Base-by-base conservation (phyloP, 2,888 invertebrate genomes). In the Noctua pronuba region DNA sequence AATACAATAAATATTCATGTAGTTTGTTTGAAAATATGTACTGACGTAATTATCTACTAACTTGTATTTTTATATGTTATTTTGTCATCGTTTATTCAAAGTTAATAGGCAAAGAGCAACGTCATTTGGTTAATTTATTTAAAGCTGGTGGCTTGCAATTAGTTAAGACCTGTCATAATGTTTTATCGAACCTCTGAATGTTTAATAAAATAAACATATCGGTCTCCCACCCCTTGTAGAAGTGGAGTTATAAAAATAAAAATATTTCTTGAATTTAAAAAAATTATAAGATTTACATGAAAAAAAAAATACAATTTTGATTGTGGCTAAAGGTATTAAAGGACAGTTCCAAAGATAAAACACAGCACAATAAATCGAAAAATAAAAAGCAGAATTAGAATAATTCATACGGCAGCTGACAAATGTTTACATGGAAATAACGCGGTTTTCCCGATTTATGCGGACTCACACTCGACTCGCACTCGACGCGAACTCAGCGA, bases 401-500 rank as follows among this genome's bases (percentile, higher is more conserved):
- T 81, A 83, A 83, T 73, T 78, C 85, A 84, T 85, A 80, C 78
- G 65, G 73, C 86, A 86, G 83, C 85, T 83, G 85, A 86, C 89
- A 86, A 92, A 92, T 92, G 90, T 92, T 91, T 91, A 89, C 91
- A 85, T 83, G 87, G 86, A 87, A 90, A 89, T 88, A 89, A 85
- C 88, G 90, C 88, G 88, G 83, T 90, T 92, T 90, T 85, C 89
- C 89, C 93, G 95, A 95, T 95, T 95, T 95, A 96, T 96, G 96
- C 96, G 92, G 82, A 92, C 94, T 93, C 96, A 95, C 95, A 96
- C 94, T 92, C 94, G 84, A 93, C 90, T 92, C 92, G 88, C 90
- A 94, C 90, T 92, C 94, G 92, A 91, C 92, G 95, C 95, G 86
- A 91, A 95, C 92, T 96, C 96, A 96, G 96, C 96, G 90, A 90